These are phyloP conservation scores for Hyaena hyaena DNA, from an alignment of 2,113 vertebrate genomes.

Conservation along the genomic window DNA sequence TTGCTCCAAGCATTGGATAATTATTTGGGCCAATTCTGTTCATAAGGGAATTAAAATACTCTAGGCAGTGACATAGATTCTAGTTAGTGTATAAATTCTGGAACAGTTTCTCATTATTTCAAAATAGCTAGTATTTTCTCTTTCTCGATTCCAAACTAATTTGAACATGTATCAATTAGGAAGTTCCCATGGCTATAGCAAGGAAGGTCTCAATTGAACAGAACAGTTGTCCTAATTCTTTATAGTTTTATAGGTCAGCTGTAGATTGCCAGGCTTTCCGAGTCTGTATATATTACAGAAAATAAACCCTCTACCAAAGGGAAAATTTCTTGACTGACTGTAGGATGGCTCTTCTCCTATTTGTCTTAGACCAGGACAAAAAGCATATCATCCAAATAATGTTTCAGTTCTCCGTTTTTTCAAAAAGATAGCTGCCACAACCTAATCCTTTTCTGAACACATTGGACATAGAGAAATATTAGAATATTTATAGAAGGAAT, in stretches of 20 bases:
- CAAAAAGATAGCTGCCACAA: not conserved
- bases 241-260: slow-evolving; percentile 50
- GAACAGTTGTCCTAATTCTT: slow-evolving; percentile 61
- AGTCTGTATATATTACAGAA: not conserved
- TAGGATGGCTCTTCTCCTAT: not conserved
- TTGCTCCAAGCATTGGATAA: slow-evolving; percentile 40
- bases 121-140: slow-evolving; percentile 48
- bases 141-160: slow-evolving; percentile 65
- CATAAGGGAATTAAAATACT: slow-evolving; percentile 48
- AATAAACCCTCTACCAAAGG: slow-evolving; percentile 27
- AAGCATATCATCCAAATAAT: not conserved
- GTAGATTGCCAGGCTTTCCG: not conserved
- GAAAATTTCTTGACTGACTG: not conserved
- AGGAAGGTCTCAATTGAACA: slow-evolving; percentile 55
- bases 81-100: slow-evolving; percentile 2
- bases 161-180: slow-evolving; percentile 63
- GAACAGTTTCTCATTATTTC: slow-evolving; percentile 57
- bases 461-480: fast-evolving
- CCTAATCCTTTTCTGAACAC: not conserved
- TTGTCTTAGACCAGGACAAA: slow-evolving; percentile 14
- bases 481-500: not conserved
- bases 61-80: not conserved
- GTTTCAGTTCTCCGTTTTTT: slow-evolving; percentile 5
- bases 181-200: slow-evolving; percentile 14
- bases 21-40: slow-evolving; percentile 63